Conservation (phyloP, 1,140 invertebrate species). For the Hylaeus anthracinus region DNA sequence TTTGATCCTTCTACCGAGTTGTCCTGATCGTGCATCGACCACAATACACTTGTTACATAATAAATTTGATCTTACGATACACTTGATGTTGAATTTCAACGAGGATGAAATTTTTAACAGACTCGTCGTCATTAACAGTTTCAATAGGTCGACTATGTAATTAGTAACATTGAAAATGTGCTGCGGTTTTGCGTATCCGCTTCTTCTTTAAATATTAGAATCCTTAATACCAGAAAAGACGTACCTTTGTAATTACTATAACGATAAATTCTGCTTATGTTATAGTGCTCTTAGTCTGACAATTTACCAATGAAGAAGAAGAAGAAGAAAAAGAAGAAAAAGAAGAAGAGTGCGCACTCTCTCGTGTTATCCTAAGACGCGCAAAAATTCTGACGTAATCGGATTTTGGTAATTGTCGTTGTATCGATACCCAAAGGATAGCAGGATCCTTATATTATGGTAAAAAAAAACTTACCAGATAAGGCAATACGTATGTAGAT, state of each 20-base stretch:
- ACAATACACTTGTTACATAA: conserved; percentile 56
- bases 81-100: conserved; percentile 48
- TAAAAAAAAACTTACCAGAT: conserved; percentile 74
- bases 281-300: conserved; percentile 10
- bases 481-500: conserved; percentile 71
- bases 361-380: conserved; percentile 7
- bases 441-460: conserved; percentile 41
- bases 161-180: conserved; percentile 18
- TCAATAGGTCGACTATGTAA: conserved; percentile 30
- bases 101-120: conserved; percentile 27
- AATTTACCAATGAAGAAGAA: conserved; percentile 37
- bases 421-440: conserved; percentile 41
- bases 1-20: conserved; percentile 60
- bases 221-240: conserved; percentile 53
- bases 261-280: conserved; percentile 48
- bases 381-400: conserved; percentile 30
- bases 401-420: conserved; percentile 44
- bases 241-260: conserved; percentile 52
- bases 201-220: conserved; percentile 34
- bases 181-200: conserved; percentile 20
- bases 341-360: conserved; percentile 29
- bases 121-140: conserved; percentile 26
- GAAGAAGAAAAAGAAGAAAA: conserved; percentile 3
- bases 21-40: conserved; percentile 62
- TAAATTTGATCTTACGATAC: conserved; percentile 46